Evolutionary conservation across 2,113 vertebrate species (phyloP).

Genomic region (Psettodes erumei): DNA sequence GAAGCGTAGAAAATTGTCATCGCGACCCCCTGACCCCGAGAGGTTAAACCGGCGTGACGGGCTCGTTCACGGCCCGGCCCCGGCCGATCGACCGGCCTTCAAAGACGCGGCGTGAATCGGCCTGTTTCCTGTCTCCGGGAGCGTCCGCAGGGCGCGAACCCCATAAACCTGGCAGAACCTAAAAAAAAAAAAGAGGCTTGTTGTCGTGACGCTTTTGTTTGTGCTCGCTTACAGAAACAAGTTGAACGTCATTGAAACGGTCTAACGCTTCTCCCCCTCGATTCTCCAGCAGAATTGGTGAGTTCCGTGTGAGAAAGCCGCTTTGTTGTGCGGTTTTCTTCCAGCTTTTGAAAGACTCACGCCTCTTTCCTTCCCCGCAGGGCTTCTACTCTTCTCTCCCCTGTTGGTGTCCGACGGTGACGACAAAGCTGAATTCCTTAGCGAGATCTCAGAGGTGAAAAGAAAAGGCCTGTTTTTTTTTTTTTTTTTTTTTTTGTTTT

Average conservation of each 20-base stretch:
- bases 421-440: slow-evolving; percentile 45
- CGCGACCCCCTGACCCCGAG: background rate
- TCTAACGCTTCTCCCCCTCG: slow-evolving; percentile 62
- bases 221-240: slow-evolving; percentile 69
- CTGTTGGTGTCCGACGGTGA: slow-evolving; percentile 51
- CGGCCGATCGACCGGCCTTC: background rate
- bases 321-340: too few species aligned
- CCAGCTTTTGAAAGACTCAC: too few species aligned
- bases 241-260: slow-evolving; percentile 73
- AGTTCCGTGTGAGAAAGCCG: too few species aligned
- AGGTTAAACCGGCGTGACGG: background rate
- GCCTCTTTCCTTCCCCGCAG: slow-evolving; percentile 29
- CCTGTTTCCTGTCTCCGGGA: too few species aligned
- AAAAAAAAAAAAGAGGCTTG: too few species aligned
- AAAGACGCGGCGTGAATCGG: too few species aligned
- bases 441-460: slow-evolving; percentile 29
- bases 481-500: too few species aligned
- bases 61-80: background rate
- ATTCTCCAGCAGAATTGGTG: slow-evolving; percentile 63
- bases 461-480: too few species aligned
- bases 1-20: too few species aligned
- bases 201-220: slow-evolving; percentile 12
- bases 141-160: too few species aligned
- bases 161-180: too few species aligned
- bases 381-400: slow-evolving; percentile 42